Percentiles rank a stretch among this genome's conserved stretches.
Conservation (phyloP, 1,140 invertebrate genomes). For the Drosophila trapezifrons region DNA sequence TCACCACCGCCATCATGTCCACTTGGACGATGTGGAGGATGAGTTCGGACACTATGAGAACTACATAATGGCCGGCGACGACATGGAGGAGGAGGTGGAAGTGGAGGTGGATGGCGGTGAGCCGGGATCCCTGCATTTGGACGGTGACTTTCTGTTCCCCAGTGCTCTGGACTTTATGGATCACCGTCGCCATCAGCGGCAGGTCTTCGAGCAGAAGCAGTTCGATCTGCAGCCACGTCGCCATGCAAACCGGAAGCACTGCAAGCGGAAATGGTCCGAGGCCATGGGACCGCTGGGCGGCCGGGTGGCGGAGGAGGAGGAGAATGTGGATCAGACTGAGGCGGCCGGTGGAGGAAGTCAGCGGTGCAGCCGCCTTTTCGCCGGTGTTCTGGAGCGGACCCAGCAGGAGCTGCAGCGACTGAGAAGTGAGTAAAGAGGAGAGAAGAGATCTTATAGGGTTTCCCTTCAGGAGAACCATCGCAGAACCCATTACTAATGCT, state of each 20-base stretch:
- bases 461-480: too few relatives aligned
- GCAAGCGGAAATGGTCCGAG: conserved; percentile 74
- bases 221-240: conserved; percentile 67
- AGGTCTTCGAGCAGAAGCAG: conserved; percentile 67
- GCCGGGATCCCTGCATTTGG: conserved; percentile 49
- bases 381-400: conserved; percentile 85
- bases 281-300: conserved; percentile 23
- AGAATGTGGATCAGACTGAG: conserved; percentile 31
- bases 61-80: conserved; percentile 70
- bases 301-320: conserved; percentile 26
- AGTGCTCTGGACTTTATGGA: conserved; percentile 72
- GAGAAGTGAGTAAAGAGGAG: conserved; percentile 85
- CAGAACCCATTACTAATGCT: neutral
- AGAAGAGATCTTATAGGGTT: neutral
- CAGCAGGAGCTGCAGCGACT: conserved; percentile 86
- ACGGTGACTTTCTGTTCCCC: conserved; percentile 66
- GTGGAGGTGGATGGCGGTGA: conserved; percentile 49
- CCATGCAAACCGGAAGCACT: conserved; percentile 71
- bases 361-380: conserved; percentile 84
- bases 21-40: conserved; percentile 67
- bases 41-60: conserved; percentile 69
- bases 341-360: conserved; percentile 42
- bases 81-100: conserved; percentile 61
- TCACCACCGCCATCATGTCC: conserved; percentile 57
- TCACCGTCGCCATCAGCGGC: conserved; percentile 42